Evolutionary conservation across 2,113 vertebrate genomes (phyloP).

Genomic region (Cynocephalus volans): DNA sequence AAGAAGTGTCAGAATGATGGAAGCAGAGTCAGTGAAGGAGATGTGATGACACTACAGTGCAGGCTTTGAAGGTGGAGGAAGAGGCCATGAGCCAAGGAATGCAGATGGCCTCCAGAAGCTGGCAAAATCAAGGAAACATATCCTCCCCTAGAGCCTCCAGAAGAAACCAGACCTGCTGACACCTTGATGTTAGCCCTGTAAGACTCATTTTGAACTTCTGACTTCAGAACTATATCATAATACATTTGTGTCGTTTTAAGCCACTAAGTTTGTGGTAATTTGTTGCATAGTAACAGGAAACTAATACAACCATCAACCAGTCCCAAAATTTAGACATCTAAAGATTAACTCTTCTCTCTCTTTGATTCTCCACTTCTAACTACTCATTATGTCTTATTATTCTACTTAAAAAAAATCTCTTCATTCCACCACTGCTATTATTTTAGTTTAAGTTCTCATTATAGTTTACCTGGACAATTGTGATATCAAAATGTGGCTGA

Average conservation of each 20-base stretch:
- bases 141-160: not conserved
- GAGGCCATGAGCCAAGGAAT: not conserved
- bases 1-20: not conserved
- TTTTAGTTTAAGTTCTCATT: constrained; percentile 34
- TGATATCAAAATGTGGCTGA: not conserved
- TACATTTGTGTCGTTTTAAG: not conserved
- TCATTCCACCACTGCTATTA: not conserved
- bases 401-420: not conserved
- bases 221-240: not conserved
- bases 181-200: not conserved
- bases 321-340: constrained; percentile 32
- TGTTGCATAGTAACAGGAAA: not conserved
- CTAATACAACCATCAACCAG: not conserved
- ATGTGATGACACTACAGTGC: not conserved
- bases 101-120: not conserved
- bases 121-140: not conserved
- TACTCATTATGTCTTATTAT: not conserved
- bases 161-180: not conserved
- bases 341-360: not conserved
- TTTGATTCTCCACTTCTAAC: not conserved
- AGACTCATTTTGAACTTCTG: not conserved
- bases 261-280: not conserved
- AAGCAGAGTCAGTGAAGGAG: not conserved
- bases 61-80: constrained; percentile 12
- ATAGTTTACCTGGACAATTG: not conserved